Conservation (phyloP, 1,140 invertebrate species). For the Chironomus tepperi region DNA sequence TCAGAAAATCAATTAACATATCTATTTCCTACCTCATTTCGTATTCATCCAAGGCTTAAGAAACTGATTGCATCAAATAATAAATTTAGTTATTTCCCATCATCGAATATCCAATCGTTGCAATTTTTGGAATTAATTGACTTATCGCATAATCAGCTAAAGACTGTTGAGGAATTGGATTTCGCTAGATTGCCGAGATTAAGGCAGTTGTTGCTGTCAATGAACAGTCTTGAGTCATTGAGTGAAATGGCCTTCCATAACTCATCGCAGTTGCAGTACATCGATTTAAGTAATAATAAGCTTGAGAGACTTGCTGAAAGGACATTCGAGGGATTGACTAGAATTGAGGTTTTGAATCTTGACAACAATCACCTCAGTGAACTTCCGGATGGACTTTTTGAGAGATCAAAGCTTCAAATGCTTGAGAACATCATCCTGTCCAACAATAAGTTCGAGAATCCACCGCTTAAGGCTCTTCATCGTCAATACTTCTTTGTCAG, state of each 20-base stretch:
- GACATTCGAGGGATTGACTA: conserved; percentile 70
- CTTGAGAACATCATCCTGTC: conserved; percentile 74
- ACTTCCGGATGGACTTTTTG: conserved; percentile 77
- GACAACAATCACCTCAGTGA: conserved; percentile 62
- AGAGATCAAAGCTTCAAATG: conserved; percentile 63
- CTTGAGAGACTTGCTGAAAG: conserved; percentile 67
- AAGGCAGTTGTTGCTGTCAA: conserved; percentile 54
- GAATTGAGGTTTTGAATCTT: conserved; percentile 66
- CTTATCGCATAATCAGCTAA: conserved; percentile 65
- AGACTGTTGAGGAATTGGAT: conserved; percentile 69
- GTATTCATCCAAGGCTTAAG: conserved; percentile 63
- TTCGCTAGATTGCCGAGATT: conserved; percentile 71
- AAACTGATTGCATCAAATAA: conserved; percentile 61
- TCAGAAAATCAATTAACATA: conserved; percentile 68
- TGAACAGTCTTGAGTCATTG: conserved; percentile 69
- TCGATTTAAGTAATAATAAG: conserved; percentile 68
- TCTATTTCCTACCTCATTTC: conserved; percentile 71
- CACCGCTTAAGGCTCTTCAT: conserved; percentile 68
- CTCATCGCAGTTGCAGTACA: conserved; percentile 72
- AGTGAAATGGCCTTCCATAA: conserved; percentile 84
- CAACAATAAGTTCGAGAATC: conserved; percentile 63
- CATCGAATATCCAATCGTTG: conserved; percentile 63
- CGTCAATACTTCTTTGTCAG: conserved; percentile 74
- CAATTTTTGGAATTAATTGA: conserved; percentile 66
- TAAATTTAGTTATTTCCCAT: conserved; percentile 71